phyloP scores from a whole-genome alignment of 2,113 vertebrate genomes.

The Tiliqua scincoides region DNA sequence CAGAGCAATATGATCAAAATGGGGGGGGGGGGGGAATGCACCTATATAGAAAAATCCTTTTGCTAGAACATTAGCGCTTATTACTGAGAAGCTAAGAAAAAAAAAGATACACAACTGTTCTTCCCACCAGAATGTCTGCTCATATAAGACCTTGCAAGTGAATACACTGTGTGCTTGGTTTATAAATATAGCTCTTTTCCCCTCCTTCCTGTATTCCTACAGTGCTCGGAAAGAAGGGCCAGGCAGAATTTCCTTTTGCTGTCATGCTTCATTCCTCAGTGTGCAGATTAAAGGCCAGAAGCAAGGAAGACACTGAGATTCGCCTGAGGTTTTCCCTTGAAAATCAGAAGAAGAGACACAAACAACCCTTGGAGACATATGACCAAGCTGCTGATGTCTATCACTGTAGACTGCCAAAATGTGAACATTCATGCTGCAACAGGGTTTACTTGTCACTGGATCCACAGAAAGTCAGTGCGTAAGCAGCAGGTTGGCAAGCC shows the following conservation, averaged over 20 bases:
- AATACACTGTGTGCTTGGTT: slow-evolving; percentile 8
- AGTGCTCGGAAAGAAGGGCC: slow-evolving; percentile 16
- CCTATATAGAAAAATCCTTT: neutral
- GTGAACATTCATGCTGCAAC: neutral
- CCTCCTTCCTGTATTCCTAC: neutral
- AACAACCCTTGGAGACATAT: slow-evolving; percentile 26
- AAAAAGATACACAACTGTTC: neutral
- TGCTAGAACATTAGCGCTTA: neutral
- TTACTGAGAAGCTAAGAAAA: neutral
- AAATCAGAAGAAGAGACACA: slow-evolving; percentile 40
- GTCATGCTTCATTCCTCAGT: slow-evolving; percentile 40
- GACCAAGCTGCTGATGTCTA: slow-evolving; percentile 37
- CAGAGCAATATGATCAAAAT: slow-evolving; percentile 25
- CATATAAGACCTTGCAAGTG: slow-evolving; percentile 39
- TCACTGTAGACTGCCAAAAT: neutral
- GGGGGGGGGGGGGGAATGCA: neutral
- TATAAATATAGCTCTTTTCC: slow-evolving; percentile 39
- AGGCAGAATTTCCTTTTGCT: slow-evolving; percentile 30
- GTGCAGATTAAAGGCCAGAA: slow-evolving; percentile 50
- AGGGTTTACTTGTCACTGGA: neutral
- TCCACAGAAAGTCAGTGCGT: neutral
- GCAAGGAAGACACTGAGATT: slow-evolving; percentile 38
- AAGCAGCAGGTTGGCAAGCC: neutral
- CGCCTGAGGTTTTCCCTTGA: slow-evolving; percentile 29
- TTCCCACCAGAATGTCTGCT: slow-evolving; percentile 16